phyloP scores from a whole-genome alignment of 2,113 vertebrate species.

The Hippocampus zosterae region DNA sequence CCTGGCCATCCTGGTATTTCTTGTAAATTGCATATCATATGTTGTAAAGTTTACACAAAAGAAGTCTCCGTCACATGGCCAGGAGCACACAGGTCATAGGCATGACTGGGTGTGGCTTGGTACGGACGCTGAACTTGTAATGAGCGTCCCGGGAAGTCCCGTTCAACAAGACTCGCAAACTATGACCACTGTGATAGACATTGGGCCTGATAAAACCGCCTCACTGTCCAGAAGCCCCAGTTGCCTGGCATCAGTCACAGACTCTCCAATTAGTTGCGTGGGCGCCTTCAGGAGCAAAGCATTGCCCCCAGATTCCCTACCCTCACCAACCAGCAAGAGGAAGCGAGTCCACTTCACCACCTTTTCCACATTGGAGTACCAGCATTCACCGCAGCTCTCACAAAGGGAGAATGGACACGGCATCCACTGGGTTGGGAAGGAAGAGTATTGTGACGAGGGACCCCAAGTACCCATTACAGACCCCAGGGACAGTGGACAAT shows the following conservation, averaged over 20 bases:
- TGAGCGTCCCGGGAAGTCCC: constrained; percentile 75
- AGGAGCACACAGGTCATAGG: constrained; percentile 82
- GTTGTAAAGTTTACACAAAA: constrained; percentile 85
- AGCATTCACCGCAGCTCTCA: constrained; percentile 64
- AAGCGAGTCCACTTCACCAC: constrained; percentile 95
- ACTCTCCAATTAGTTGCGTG: constrained; percentile 50
- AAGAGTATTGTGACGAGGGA: constrained; percentile 72
- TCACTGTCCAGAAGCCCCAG: constrained; percentile 60
- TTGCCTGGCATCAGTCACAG: constrained; percentile 57
- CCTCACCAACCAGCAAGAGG: constrained; percentile 90
- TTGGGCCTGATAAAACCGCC: constrained; percentile 66
- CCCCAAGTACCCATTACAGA: constrained; percentile 67
- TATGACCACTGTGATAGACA: constrained; percentile 79
- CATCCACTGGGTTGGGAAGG: constrained; percentile 86
- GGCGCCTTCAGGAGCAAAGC: constrained; percentile 65
- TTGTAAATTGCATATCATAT: constrained; percentile 86
- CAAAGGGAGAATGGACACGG: constrained; percentile 73
- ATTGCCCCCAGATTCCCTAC: constrained; percentile 69
- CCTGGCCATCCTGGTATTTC: constrained; percentile 89
- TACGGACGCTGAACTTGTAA: constrained; percentile 83
- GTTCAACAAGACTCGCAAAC: constrained; percentile 75
- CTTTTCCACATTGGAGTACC: constrained; percentile 80
- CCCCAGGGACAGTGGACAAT: constrained; percentile 54
- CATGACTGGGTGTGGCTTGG: constrained; percentile 93
- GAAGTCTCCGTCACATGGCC: constrained; percentile 76